Conservation (phyloP, 2,113 vertebrate genomes). For the Oryzias curvinotus region DNA sequence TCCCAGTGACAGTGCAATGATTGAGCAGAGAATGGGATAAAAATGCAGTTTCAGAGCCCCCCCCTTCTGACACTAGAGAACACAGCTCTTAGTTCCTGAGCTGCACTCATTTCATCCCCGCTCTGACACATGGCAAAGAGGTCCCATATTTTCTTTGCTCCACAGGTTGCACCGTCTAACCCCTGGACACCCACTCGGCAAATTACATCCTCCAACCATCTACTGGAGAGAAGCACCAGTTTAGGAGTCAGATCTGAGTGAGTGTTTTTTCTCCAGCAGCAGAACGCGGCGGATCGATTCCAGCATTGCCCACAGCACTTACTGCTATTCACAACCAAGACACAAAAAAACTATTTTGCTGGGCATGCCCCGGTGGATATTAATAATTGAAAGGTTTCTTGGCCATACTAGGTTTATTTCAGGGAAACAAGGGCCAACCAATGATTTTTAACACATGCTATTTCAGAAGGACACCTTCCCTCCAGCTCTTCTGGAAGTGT, state of each 20-base stretch:
- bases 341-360: constrained; percentile 57
- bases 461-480: constrained; percentile 18
- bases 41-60: constrained; percentile 18
- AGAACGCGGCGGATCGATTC: constrained; percentile 51
- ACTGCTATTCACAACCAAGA: constrained; percentile 45
- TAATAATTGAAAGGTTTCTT: constrained; percentile 70
- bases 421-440: constrained; percentile 44
- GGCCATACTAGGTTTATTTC: constrained; percentile 58
- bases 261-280: constrained; percentile 21
- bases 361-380: constrained; percentile 55
- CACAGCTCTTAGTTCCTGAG: constrained; percentile 25
- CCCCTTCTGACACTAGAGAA: constrained; percentile 16
- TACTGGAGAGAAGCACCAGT: constrained; percentile 21
- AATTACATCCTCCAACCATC: constrained; percentile 54
- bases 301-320: constrained; percentile 36
- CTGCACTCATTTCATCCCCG: constrained; percentile 30
- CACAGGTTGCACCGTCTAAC: constrained; percentile 41
- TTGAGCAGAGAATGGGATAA: constrained; percentile 15
- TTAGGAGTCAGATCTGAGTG: constrained; percentile 27
- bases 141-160: constrained; percentile 26
- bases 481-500: constrained; percentile 13
- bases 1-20: constrained; percentile 16
- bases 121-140: constrained; percentile 33
- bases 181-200: constrained; percentile 33
- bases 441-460: constrained; percentile 19